Evolutionary conservation across 2,797 vertebrate genomes (phyloP), one percentile per base, ranked within the genome.

Genomic region (Salarias fasciatus): DNA sequence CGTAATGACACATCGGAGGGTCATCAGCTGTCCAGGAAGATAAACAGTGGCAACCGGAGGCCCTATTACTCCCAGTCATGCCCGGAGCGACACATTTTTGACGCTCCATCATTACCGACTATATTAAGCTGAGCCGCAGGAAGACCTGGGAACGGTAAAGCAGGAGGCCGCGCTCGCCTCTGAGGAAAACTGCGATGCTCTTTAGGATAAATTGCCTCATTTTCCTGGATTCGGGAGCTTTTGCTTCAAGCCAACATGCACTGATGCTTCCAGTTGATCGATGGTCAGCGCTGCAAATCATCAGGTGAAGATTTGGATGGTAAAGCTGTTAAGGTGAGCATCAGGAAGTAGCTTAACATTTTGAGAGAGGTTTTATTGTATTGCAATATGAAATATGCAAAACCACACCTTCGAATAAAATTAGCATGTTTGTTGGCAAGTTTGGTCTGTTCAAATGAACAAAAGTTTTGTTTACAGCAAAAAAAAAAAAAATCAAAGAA

Each of bases 11-110:
- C 88, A 79, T 80, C 53, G 76, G 86, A 83, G 89, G 77, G 78
- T 82, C 83, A 89, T 89, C 79, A 84, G 60, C 76, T 81, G 81
- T 87, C 75, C 77, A 68, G 75, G 63, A 89, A 87, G 84, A 86
- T 87, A 90, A 88, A 87, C 85, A 86, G 75, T 75, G 53, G 74
- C 86, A 82, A 86, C 82, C 87, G 65, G 75, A 87, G 78, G 82
- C 72, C 75, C 82, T 79, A 86, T 90, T 89, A 88, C 69, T 88
- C 77, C 62, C 62, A 54, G 83, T 73, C 83, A 78, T 68, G 86
- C 85, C 80, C 87, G 83, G 65, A 85, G 70, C 59, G 77, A 63
- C 69, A 61, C 79, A 66, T 80, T 83, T 71, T 49, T 66, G 69
- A 79, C 53, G 64, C 67, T 70, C 56, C 69, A 63, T 88, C 79